Percentiles rank a stretch among this genome's conserved stretches.
These are phyloP conservation scores for Seriola quinqueradiata DNA, from an alignment of 2,113 vertebrate species.

Conservation along the genomic window DNA sequence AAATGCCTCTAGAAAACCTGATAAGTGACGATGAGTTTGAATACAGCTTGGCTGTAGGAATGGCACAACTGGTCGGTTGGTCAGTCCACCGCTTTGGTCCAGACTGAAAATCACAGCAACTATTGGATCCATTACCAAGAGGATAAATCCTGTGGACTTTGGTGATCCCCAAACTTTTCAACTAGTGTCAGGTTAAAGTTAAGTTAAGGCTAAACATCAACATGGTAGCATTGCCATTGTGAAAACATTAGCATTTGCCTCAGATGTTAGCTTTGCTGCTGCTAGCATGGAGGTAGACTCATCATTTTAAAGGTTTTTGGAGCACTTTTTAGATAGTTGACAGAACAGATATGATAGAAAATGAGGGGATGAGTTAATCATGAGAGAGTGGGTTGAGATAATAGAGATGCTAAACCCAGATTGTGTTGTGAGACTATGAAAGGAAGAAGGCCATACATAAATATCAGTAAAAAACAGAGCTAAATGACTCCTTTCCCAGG, in stretches of 20 bases:
- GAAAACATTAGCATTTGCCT: neutral
- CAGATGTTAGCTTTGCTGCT: neutral
- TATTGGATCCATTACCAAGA: too few relatives aligned
- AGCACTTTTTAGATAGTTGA: neutral
- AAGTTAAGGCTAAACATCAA: neutral
- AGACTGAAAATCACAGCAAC: too few relatives aligned
- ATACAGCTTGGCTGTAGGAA: too few relatives aligned
- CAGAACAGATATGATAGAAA: neutral
- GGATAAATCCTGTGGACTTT: too few relatives aligned
- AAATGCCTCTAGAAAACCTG: too few relatives aligned
- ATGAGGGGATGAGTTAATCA: neutral
- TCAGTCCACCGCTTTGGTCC: too few relatives aligned
- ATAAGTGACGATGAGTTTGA: too few relatives aligned
- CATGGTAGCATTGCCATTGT: neutral
- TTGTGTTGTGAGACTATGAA: neutral
- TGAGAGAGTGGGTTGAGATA: neutral
- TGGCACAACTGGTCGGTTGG: too few relatives aligned
- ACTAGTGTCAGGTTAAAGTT: too few relatives aligned
- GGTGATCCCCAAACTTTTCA: too few relatives aligned
- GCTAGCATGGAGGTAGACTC: neutral
- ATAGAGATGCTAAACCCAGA: neutral
- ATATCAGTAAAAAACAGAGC: neutral
- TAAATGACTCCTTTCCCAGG: constrained; percentile 27
- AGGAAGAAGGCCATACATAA: neutral
- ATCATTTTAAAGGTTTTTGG: too few relatives aligned